Base-by-base conservation (phyloP, 2,113 vertebrate genomes). In the Lampris megalopsis region DNA sequence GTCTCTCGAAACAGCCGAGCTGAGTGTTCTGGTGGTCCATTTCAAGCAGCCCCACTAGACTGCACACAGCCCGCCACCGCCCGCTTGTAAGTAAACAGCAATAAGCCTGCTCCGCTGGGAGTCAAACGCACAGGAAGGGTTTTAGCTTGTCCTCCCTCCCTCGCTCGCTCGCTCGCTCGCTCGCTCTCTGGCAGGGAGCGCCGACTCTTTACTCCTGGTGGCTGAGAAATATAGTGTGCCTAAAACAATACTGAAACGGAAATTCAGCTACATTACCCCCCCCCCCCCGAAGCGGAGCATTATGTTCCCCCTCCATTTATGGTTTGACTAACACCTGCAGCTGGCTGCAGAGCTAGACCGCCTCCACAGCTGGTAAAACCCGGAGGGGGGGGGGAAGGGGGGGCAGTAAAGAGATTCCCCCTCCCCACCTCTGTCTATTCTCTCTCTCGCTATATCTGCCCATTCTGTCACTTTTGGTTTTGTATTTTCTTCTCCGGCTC, bases 251-350 rank as follows among this genome's bases (percentile, higher is more conserved):
- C 43, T 78, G 45, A 70, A 69, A 76, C 38, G 71, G 73, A 68
- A 73, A 60, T 79, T 61, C 61, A 75, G 68, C 70, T 72, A 75
- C 68, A 86, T 86, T 82, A 75, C 70, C 68, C 73, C 68, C 76
- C 84, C 80, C 78, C 70, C 68, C 73, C 68, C 76, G 43, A 82
- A 70, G 76, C 62, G 73, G 70, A 84, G 75, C 73, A 77, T 80
- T 79, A 79, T 68, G 77, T 73, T 57, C 71, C 65, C 4, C 24
- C 68, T 80, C 71, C 75, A 83, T 86, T 87, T 81, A 75, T 81
- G 84, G 81, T 87, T 83, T 68, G 70, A 75, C 80, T 73, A 67
- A 52, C 83, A 82, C 80, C 78, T 86, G 80, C 79, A 75, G 71
- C 84, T 86, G 75, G 83, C 85, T 81, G 77, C 72, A 76, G 81